A percentile compares a stretch with the other conserved stretches of the same genome.
These are phyloP conservation scores for Chloebia gouldiae DNA, from an alignment of 2,113 vertebrate genomes.

Conservation along the genomic window DNA sequence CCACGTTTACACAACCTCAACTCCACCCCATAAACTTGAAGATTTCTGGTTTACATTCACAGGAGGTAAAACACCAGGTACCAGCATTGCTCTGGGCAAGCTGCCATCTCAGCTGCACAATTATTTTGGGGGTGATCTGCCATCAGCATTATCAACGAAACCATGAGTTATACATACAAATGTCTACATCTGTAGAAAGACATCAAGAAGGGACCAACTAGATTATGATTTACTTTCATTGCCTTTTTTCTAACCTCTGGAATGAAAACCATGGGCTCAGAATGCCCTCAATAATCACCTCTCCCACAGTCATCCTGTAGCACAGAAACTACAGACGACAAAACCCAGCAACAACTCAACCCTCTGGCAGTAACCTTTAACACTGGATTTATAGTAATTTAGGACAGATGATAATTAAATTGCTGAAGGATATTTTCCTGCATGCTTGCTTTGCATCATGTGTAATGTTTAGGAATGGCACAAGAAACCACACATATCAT, in stretches of 20 bases:
- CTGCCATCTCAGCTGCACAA: not conserved
- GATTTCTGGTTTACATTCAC: constrained; percentile 28
- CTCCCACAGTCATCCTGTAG: not conserved
- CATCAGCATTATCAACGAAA: constrained; percentile 32
- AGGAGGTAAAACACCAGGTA: constrained; percentile 5
- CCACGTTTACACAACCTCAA: not conserved
- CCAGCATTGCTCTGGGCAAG: constrained; percentile 18
- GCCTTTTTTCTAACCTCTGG: constrained; percentile 16
- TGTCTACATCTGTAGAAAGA: not conserved
- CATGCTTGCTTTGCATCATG: not conserved
- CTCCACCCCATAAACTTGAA: not conserved
- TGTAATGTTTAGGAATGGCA: not conserved
- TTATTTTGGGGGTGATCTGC: constrained; percentile 10
- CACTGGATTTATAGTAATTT: not conserved
- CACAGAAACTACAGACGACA: not conserved
- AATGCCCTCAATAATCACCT: not conserved
- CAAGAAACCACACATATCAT: not conserved
- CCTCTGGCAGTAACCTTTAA: not conserved
- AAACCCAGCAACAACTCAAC: not conserved
- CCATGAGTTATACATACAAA: constrained; percentile 24
- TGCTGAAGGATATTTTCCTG: not conserved
- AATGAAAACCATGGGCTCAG: not conserved
- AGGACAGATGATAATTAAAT: not conserved
- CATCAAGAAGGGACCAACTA: not conserved
- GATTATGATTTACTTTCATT: constrained; percentile 16